Percentiles rank a stretch among this genome's conserved stretches.
These are phyloP conservation scores for Cheumatopsyche charites DNA, from an alignment of 1,140 invertebrate genomes.

Conservation along the genomic window DNA sequence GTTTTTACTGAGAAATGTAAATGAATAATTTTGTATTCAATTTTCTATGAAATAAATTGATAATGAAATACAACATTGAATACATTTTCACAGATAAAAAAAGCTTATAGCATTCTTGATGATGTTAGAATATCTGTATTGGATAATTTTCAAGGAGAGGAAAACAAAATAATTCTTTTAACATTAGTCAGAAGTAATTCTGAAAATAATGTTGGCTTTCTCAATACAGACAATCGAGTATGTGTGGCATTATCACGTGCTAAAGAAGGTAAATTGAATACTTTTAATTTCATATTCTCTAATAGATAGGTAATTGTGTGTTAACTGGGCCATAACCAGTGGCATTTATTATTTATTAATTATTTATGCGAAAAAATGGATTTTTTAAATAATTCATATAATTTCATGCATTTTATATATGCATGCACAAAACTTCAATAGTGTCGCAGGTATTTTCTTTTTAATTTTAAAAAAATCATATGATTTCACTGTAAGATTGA, in stretches of 20 bases:
- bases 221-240: constrained; percentile 76
- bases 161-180: constrained; percentile 82
- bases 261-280: constrained; percentile 63
- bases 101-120: constrained; percentile 5
- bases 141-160: constrained; percentile 87
- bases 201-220: constrained; percentile 76
- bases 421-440: too few relatives aligned
- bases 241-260: constrained; percentile 86
- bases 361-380: background rate
- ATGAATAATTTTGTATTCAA: background rate
- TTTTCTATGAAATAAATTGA: too few relatives aligned
- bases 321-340: background rate
- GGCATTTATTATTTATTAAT: background rate
- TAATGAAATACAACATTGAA: too few relatives aligned
- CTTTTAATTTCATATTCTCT: background rate
- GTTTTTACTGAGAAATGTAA: constrained; percentile 59
- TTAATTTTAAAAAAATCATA: too few relatives aligned
- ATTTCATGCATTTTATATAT: too few relatives aligned
- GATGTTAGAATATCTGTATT: constrained; percentile 70
- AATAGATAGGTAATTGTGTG: background rate
- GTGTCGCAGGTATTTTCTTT: too few relatives aligned
- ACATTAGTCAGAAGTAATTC: constrained; percentile 81
- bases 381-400: background rate
- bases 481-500: too few relatives aligned
- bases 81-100: constrained; percentile 7